Conservation (phyloP, 2,888 invertebrate species). For the Drosophila nr. perissopoda region DNA sequence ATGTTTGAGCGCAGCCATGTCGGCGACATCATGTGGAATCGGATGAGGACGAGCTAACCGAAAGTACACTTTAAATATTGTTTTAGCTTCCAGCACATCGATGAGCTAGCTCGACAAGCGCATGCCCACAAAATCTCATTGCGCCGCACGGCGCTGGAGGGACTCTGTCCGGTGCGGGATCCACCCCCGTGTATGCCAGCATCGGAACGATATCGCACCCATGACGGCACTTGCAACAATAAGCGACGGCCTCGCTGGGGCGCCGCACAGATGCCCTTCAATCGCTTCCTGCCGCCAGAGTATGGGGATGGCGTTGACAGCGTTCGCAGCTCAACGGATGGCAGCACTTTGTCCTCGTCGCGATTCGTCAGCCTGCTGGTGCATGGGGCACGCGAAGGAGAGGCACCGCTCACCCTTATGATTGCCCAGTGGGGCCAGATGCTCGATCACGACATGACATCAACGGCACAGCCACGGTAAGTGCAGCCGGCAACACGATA, state of each 20-base stretch:
- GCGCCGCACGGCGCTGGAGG: slow-evolving; percentile 84
- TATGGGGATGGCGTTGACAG: slow-evolving; percentile 91
- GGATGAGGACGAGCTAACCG: slow-evolving; percentile 20
- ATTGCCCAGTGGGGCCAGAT: slow-evolving; percentile 97
- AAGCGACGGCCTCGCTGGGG: slow-evolving; percentile 91
- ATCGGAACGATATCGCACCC: slow-evolving; percentile 91
- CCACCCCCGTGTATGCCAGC: slow-evolving; percentile 90
- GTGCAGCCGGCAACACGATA: background rate
- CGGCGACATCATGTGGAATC: slow-evolving; percentile 18
- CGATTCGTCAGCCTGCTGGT: slow-evolving; percentile 90
- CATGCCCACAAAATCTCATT: slow-evolving; percentile 83
- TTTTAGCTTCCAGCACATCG: slow-evolving; percentile 82
- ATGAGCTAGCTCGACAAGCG: slow-evolving; percentile 83
- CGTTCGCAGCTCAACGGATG: slow-evolving; percentile 86
- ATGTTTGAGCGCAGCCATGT: slow-evolving; percentile 69
- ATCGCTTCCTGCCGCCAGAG: slow-evolving; percentile 91
- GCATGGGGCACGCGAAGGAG: slow-evolving; percentile 88
- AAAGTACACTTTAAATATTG: slow-evolving; percentile 10
- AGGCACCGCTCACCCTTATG: slow-evolving; percentile 90
- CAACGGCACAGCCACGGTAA: slow-evolving; percentile 90
- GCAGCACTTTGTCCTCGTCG: slow-evolving; percentile 90
- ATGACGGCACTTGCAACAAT: slow-evolving; percentile 96
- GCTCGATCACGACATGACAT: slow-evolving; percentile 94
- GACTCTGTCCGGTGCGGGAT: slow-evolving; percentile 88
- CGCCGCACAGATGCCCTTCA: slow-evolving; percentile 92